Evolutionary conservation across 2,888 invertebrate genomes (phyloP), one percentile per base, ranked within the genome.

Genomic region (Meteorus cinctellus): DNA sequence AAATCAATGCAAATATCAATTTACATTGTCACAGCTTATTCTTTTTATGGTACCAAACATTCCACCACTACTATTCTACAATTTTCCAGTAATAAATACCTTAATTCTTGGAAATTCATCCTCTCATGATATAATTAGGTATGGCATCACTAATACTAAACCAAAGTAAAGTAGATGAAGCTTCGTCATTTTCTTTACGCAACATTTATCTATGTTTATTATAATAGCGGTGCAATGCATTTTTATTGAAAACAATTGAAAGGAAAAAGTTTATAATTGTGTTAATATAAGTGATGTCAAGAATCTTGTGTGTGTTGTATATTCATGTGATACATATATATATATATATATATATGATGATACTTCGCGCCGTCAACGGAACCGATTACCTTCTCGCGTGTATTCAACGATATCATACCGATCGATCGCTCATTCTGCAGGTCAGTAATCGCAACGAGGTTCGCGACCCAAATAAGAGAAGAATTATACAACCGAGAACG

Each of bases 301-400:
- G 19, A 72, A 63, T 1, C 45, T 72, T 45, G 62, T 48, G 31
- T 63, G n/a, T n/a, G n/a, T 4, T n/a, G 31, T 0, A 45, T 45
- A 71, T 60, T 60, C 41, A 34, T 34, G 34, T 41, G 71, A 45
- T 62, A 41, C 70, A 36, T 24, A 4, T 12, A 24, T 24, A 41
- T 8, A n/a, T 48, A 10, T 48, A 48, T 19, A 55, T 41, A 55
- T 55, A 55, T 19, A 55, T 55, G 55, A n/a, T 45, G 45, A 1
- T 45, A 45, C n/a, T 48, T 51, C 36, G 51, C 63, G 34, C 65
- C 68, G 55, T 55, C 55, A 55, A 69, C 51, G 51, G 63, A 70
- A 75, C 65, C 74, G 74, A 74, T 75, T 75, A 75, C 62, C 63
- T 51, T 65, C 41, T 55, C 55, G 55, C 55, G 65, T 65, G 70